A percentile compares a stretch with the other conserved stretches of the same genome.
Evolutionary conservation across 2,797 vertebrate species (phyloP).

Genomic region (Eupleurogrammus muticus): DNA sequence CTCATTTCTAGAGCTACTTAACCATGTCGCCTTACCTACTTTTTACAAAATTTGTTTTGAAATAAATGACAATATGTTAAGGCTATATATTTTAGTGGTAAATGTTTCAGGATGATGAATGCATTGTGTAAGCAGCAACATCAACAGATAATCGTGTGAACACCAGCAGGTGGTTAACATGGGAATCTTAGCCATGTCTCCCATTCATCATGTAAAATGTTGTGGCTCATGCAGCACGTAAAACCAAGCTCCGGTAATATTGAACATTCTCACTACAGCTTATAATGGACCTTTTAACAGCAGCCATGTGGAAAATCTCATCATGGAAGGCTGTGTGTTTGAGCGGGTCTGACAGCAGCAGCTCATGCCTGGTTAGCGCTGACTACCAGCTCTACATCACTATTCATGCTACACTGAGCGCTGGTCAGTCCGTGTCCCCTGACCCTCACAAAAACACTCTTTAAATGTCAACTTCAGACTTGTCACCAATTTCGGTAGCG

Average conservation of each 20-base stretch:
- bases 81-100: neutral
- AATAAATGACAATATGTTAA: too few species aligned
- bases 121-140: too few species aligned
- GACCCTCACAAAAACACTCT: neutral
- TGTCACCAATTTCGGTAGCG: neutral
- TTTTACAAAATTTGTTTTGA: too few species aligned
- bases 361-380: neutral
- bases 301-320: neutral
- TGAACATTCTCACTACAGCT: neutral
- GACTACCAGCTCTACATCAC: neutral
- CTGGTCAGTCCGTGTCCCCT: neutral
- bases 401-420: neutral
- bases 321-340: too few species aligned
- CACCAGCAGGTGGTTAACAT: neutral
- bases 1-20: neutral
- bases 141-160: neutral
- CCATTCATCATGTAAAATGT: too few species aligned
- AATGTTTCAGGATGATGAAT: neutral
- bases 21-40: too few species aligned
- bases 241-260: neutral
- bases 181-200: neutral
- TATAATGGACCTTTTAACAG: neutral
- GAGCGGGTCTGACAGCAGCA: neutral
- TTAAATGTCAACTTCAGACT: neutral
- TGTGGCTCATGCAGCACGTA: slow-evolving; percentile 1